Evolutionary conservation across 2,888 invertebrate genomes (phyloP).

Genomic region (Eilema sororculum): DNA sequence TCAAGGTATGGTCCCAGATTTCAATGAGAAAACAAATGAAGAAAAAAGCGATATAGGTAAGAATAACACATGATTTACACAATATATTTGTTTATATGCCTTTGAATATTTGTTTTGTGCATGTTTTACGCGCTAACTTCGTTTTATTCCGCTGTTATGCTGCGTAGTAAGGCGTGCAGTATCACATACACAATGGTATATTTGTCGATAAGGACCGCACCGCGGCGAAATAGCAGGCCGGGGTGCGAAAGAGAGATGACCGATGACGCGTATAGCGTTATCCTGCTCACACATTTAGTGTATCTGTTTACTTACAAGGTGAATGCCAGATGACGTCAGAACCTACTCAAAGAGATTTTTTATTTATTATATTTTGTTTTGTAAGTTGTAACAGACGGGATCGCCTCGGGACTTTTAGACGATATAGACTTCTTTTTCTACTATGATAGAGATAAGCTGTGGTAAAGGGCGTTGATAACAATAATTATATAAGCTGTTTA

Average conservation of each 20-base stretch:
- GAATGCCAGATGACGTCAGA: neutral
- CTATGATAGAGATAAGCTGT: too few relatives aligned
- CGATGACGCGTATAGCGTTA: neutral
- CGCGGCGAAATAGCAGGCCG: neutral
- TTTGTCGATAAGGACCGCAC: neutral
- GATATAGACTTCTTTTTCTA: too few relatives aligned
- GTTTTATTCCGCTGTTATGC: neutral
- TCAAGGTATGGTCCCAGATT: slow-evolving; percentile 15
- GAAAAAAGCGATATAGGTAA: slow-evolving; percentile 12
- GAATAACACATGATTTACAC: neutral
- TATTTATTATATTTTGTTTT: neutral
- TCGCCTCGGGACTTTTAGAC: too few relatives aligned
- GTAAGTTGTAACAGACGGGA: too few relatives aligned
- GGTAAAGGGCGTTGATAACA: too few relatives aligned
- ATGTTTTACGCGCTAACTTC: neutral
- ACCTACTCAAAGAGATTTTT: neutral
- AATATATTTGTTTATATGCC: neutral
- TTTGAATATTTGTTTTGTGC: slow-evolving; percentile 1
- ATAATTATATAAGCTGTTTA: too few relatives aligned
- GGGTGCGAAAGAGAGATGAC: neutral
- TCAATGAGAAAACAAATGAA: slow-evolving; percentile 1
- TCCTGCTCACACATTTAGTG: neutral
- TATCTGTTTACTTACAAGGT: neutral
- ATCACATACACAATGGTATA: neutral
- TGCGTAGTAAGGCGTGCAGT: neutral